Evolutionary conservation across 2,888 invertebrate genomes (phyloP), one percentile per base, ranked within the genome.

Genomic region (Microplitis manilae): DNA sequence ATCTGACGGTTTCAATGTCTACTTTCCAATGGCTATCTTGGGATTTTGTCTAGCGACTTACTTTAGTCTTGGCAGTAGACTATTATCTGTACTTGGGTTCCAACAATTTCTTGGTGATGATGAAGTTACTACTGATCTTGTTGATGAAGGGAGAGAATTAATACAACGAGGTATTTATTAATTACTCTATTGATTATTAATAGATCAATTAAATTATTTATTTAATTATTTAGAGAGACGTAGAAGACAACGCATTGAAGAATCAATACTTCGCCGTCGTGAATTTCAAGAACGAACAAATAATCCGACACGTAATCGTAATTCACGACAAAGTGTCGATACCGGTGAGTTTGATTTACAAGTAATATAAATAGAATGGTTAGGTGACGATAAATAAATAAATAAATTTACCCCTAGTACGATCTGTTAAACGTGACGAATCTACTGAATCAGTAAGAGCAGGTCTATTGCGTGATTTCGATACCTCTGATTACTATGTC

Each of bases 61-160:
- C 92, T 96, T 97, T 88, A 96, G 96, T 84, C 91, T 99, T 65
- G 99, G 99, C 75, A 96, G 97, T 76, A 94, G 98, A 71, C 91
- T 98, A 76, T 92, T 99, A 59, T 96, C 97, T 75, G 93, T 96
- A 80, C 92, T 99, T 81, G 99, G 98, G 59, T 97, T 98, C 90
- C 98, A 99, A 89, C 99, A 99, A 91, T 99, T 99, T 89, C 93
- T 99, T 65, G 97, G 96, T 0, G 97, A 98, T 82, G 98, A 98
- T 88, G 95, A 96, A 80, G 94, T 99, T 85, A 98, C 98, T 0
- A 94, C 95, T 0, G 99, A 99, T 90, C 91, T 98, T 72, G 95
- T 98, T 0, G 96, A 97, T 83, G 98, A 98, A 90, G 99, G 99
- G 1, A 92, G 95, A 85, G 97, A 98, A 89, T 93, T 98, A 61